Evolutionary conservation across 2,888 invertebrate genomes (phyloP).

Genomic region (Hyalella azteca): DNA sequence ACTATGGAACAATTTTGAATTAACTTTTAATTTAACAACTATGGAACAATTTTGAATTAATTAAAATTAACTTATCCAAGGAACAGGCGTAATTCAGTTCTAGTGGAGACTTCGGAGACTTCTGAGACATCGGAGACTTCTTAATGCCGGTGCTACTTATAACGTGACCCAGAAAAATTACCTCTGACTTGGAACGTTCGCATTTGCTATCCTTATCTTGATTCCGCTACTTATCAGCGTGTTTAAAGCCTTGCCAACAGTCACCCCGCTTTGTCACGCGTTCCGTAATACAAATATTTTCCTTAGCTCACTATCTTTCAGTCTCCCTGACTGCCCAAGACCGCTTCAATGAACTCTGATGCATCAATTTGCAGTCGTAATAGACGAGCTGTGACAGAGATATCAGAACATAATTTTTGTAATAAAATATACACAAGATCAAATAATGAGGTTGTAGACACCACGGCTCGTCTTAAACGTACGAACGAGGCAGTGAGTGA

Average conservation of each 20-base stretch:
- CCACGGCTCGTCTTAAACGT: neutral
- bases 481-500: neutral
- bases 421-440: neutral
- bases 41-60: too few species aligned
- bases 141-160: neutral
- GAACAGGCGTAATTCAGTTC: neutral
- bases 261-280: too few species aligned
- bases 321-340: too few species aligned
- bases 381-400: too few species aligned
- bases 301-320: too few species aligned
- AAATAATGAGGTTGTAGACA: neutral
- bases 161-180: neutral
- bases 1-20: neutral
- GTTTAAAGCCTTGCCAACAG: neutral
- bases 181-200: neutral
- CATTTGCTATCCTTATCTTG: neutral
- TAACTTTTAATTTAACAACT: conserved; percentile 7
- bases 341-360: too few species aligned
- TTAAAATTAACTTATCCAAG: too few species aligned
- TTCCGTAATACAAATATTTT: too few species aligned
- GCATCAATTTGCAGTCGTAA: too few species aligned
- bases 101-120: neutral
- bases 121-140: too few species aligned
- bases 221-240: neutral
- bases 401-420: neutral